Evolutionary conservation across 2,113 vertebrate genomes (phyloP).

Genomic region (Pyxicephalus adspersus): DNA sequence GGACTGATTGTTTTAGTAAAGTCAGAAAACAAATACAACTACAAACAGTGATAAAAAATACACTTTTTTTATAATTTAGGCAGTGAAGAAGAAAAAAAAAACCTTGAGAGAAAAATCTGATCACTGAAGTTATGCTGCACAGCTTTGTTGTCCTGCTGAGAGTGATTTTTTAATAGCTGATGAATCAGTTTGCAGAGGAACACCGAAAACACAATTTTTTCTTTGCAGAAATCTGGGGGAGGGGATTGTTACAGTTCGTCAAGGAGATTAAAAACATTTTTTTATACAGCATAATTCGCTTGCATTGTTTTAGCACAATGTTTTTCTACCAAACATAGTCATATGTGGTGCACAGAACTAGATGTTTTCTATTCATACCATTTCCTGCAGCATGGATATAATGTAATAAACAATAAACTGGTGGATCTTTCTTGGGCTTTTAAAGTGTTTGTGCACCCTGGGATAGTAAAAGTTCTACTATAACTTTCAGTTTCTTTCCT

Average conservation of each 20-base stretch:
- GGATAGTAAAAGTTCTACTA: too few species aligned
- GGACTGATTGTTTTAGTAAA: too few species aligned
- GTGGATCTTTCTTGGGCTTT: too few species aligned
- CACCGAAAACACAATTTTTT: not conserved
- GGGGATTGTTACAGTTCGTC: not conserved
- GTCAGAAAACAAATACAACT: too few species aligned
- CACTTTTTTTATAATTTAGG: too few species aligned
- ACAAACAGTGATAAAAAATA: too few species aligned
- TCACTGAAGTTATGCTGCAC: not conserved
- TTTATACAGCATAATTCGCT: not conserved
- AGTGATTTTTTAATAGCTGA: conserved; percentile 12
- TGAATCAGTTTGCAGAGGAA: conserved; percentile 37
- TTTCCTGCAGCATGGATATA: too few species aligned
- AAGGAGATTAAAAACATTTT: not conserved
- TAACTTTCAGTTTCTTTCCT: too few species aligned
- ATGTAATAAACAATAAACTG: too few species aligned
- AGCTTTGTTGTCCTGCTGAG: not conserved
- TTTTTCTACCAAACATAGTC: not conserved
- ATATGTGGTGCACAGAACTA: not conserved
- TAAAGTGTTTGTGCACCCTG: too few species aligned
- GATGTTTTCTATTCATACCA: too few species aligned
- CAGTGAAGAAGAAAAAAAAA: too few species aligned
- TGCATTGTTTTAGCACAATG: not conserved
- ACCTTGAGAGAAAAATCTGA: not conserved
- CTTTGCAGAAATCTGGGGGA: not conserved